Evolutionary conservation across 2,888 invertebrate species (phyloP), one percentile per base, ranked within the genome.

Genomic region (Fragum fragum): DNA sequence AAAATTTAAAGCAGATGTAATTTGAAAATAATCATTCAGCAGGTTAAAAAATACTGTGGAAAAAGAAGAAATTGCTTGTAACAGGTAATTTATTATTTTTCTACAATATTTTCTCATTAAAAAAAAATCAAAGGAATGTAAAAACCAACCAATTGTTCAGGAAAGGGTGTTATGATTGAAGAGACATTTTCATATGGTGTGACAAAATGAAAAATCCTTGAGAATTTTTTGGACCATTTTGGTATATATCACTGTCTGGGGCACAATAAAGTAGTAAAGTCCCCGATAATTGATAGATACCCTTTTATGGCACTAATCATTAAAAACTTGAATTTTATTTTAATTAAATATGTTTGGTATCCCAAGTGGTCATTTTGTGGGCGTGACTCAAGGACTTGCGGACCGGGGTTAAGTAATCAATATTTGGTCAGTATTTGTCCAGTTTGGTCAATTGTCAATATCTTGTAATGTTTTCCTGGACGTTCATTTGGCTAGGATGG

Each of bases 391-490:
- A 66, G 53, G 55, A 32, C 28, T 68, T 23, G 23, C 53, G 57
- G n/a, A 69, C 69, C 23, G n/a, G 52, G 76, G 81, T 85, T 80
- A 81, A 85, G 78, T 80, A 83, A 85, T 80, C 73, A 79, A 69
- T 85, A 76, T 78, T 85, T 80, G 80, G 70, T 73, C 81, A 76
- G 53, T 76, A 80, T 83, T 83, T 83, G 82, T 80, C 66, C 78
- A 73, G 69, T 78, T 78, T 81, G 74, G 76, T 71, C 66, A 83
- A 83, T 70, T 83, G 85, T 85, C 83, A 85, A 83, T 85, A 85
- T 73, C 75, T 70, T 68, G 76, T 85, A 85, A 85, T 85, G 69
- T 83, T 85, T 85, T 85, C 85, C 85, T 85, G 82, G 69, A 28
- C 73, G 61, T 61, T 76, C 73, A 80, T 76, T 75, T 66, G 78